Evolutionary conservation across 1,140 invertebrate genomes (phyloP), one percentile per base, ranked within the genome.

Genomic region (Tetranychus urticae): DNA sequence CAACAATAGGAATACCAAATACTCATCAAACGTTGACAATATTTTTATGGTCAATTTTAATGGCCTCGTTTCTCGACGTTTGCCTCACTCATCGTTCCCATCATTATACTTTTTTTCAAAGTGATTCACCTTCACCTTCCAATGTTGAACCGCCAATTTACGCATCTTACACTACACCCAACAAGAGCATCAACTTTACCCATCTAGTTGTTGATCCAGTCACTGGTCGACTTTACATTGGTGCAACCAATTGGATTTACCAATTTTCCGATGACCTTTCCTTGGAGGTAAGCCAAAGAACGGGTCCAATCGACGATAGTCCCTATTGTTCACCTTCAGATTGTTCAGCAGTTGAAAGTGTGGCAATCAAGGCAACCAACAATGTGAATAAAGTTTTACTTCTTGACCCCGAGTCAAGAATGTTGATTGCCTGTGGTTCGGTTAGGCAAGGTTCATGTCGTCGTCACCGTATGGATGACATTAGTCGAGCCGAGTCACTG

Each of bases 331-430:
- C 88, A 73, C 84, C 87, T 2, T 82, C 78, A 60, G 87, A 86
- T 45, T 91, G 87, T 70, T 69, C 74, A 45, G 76, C 63, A 33
- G 66, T 68, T 14, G 62, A 67, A 55, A 42, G 12, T 34, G 48
- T 62, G 2, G 72, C 62, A 56, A 78, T 82, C 42, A 72, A 78
- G 1, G 70, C 80, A 54, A 85, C 81, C 58, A 82, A 90, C 69
- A 92, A 89, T 72, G 81, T 86, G 59, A 94, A 92, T 72, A 96
- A 96, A 74, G 81, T 91, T 59, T 75, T 97, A 61, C 78, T 96
- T 6, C 81, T 93, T 23, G 88, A 93, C 72, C 79, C 84, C 64
- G 81, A 82, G 63, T 80, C 83, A 8, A 78, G 82, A 55, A 81
- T 78, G 34, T 77, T 97, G 34, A 85, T 97, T 56, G 81, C 80